Conservation (phyloP, 1,140 invertebrate species). For the Dryas iulia region DNA sequence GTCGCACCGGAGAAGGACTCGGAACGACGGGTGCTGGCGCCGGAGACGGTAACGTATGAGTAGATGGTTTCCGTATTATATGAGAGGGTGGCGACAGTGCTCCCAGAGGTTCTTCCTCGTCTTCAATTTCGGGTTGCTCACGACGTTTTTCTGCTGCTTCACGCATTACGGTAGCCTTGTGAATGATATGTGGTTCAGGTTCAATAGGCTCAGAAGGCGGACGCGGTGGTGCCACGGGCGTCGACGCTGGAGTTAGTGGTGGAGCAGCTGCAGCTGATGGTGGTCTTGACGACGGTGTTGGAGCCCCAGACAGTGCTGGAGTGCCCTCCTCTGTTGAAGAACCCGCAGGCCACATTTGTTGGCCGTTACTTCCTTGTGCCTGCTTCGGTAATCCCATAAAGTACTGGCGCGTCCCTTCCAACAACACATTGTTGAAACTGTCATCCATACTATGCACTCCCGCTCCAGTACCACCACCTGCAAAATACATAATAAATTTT, state of each 20-base stretch:
- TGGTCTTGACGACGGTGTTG: slow-evolving; percentile 60
- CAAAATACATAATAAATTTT: slow-evolving; percentile 29
- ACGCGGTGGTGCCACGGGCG: slow-evolving; percentile 55
- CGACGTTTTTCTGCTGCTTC: slow-evolving; percentile 77
- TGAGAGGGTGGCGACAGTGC: slow-evolving; percentile 72
- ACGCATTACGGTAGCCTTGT: slow-evolving; percentile 79
- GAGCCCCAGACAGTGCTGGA: slow-evolving; percentile 66
- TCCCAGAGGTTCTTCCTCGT: slow-evolving; percentile 65
- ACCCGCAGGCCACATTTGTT: slow-evolving; percentile 65
- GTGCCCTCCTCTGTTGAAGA: slow-evolving; percentile 68
- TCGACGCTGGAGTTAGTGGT: slow-evolving; percentile 53
- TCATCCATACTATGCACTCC: slow-evolving; percentile 83
- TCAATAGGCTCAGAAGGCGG: slow-evolving; percentile 71
- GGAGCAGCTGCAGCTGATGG: slow-evolving; percentile 68
- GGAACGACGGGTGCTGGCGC: slow-evolving; percentile 62
- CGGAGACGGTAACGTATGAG: slow-evolving; percentile 60
- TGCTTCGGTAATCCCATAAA: slow-evolving; percentile 87
- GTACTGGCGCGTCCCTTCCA: slow-evolving; percentile 89
- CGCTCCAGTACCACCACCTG: slow-evolving; percentile 54
- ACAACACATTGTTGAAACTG: slow-evolving; percentile 88
- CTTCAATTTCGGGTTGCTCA: slow-evolving; percentile 68
- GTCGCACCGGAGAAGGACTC: slow-evolving; percentile 59
- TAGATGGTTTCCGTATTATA: slow-evolving; percentile 67
- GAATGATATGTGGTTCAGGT: slow-evolving; percentile 73
- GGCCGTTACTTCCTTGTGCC: slow-evolving; percentile 71